Evolutionary conservation across 2,888 invertebrate species (phyloP), one percentile per base, ranked within the genome.

Genomic region (Euclidia mi): DNA sequence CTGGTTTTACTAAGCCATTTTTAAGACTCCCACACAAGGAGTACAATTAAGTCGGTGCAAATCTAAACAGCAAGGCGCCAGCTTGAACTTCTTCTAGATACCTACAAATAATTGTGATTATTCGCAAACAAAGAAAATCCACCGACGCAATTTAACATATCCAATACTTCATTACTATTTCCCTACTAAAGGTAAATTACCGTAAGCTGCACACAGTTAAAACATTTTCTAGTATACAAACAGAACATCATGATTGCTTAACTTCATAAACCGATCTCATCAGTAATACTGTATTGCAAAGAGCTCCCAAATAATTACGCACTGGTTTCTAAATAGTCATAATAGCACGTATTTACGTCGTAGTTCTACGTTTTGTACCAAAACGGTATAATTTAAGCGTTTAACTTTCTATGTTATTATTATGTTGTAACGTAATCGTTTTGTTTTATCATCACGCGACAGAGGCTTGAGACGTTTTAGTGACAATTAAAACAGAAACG

Each of bases 391-490:
- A 79, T 84, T 79, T 76, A 40, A 52, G 55, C 75, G 78, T 83
- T 88, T 86, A 86, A 87, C 89, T 89, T 89, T 89, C 88, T 84
- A 86, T 60, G 73, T 48, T 71, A 73, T 79, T 60, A 71, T 61
- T 51, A 64, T 72, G 55, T 49, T 55, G 69, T 74, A 79, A 82
- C 65, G 47, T 58, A 55, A 71, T 73, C 68, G 64, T 57, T 63
- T 64, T 62, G 60, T 68, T 75, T 65, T 53, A 49, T 47, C 18
- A 51, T 50, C 76, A 75, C 65, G 68, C 72, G 66, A 76, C 61
- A 52, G 32, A 37, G 1, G 1, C 7, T 7, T 35, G 12, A 7
- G 9, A 12, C 15, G 35, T 1, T 15, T 14, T 35, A 35, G 2
- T 35, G 2, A 32, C 15, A 35, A 7, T 35, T 35, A 15, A 7